Conservation (phyloP, 2,797 vertebrate genomes). For the Cyclura pinguis region DNA sequence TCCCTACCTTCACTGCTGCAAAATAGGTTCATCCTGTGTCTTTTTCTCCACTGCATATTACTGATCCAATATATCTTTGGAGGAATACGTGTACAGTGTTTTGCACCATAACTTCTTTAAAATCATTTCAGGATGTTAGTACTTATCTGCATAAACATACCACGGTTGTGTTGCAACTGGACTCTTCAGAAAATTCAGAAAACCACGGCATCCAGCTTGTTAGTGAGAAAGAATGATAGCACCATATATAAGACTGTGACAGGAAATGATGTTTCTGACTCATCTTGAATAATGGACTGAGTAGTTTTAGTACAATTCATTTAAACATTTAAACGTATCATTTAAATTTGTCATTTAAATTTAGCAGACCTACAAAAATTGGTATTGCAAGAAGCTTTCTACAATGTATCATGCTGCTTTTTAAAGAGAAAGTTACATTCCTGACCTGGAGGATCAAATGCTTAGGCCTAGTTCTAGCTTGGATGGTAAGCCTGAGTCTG, state of each 20-base stretch:
- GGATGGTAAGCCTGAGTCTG: background rate
- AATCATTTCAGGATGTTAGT: background rate
- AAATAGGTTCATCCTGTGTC: too few relatives aligned
- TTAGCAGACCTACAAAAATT: background rate
- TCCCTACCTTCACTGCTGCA: too few relatives aligned
- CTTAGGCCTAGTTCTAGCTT: too few relatives aligned
- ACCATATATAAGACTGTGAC: background rate
- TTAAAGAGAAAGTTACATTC: too few relatives aligned
- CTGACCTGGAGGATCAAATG: background rate
- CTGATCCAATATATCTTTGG: background rate
- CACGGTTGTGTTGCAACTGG: background rate
- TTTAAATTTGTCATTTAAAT: too few relatives aligned
- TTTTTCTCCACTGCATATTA: background rate
- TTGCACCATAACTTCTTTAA: constrained; percentile 7
- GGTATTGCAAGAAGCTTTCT: background rate
- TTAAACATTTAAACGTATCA: background rate
- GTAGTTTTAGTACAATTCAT: background rate
- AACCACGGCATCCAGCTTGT: background rate
- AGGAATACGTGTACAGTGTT: background rate
- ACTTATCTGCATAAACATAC: background rate
- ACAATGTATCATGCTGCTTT: background rate
- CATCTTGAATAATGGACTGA: background rate
- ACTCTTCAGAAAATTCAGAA: background rate
- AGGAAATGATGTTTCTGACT: background rate
- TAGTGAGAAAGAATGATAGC: background rate